phyloP scores from a whole-genome alignment of 2,797 vertebrate species.

The Anguilla anguilla region DNA sequence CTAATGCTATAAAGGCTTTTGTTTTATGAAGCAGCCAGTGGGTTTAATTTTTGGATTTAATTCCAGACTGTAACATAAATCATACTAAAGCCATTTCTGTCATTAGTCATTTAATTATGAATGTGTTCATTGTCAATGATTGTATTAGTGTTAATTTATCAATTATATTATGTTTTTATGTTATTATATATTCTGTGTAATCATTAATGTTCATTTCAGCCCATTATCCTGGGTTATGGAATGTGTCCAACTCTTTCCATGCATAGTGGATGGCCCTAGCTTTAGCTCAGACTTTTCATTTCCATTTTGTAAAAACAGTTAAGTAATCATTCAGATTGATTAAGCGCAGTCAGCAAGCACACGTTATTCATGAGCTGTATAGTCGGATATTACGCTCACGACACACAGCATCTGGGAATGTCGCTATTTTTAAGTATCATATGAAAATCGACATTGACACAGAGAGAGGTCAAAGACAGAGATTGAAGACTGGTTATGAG shows the following conservation, averaged over 20 bases:
- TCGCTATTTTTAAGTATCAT: not conserved
- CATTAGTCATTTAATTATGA: not conserved
- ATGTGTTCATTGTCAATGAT: not conserved
- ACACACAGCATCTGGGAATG: not conserved
- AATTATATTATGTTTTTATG: slow-evolving; percentile 13
- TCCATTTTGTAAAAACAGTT: not conserved
- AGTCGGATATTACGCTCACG: not conserved
- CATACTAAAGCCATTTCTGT: not conserved
- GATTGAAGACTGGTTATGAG: not conserved
- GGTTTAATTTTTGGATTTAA: not conserved
- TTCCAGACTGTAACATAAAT: not conserved
- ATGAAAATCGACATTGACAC: not conserved
- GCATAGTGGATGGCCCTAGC: not conserved
- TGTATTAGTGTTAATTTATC: slow-evolving; percentile 1
- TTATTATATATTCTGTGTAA: not conserved
- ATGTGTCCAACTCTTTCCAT: not conserved
- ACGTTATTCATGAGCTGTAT: slow-evolving; percentile 4
- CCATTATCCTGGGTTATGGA: not conserved
- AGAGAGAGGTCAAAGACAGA: not conserved
- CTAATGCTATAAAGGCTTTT: not conserved
- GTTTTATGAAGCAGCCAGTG: not conserved
- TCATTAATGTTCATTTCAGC: not conserved
- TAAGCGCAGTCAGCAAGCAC: not conserved
- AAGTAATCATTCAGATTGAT: not conserved
- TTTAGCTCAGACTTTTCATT: not conserved